phyloP scores from a whole-genome alignment of 1,140 invertebrate genomes.

The Bradysia coprophila region DNA sequence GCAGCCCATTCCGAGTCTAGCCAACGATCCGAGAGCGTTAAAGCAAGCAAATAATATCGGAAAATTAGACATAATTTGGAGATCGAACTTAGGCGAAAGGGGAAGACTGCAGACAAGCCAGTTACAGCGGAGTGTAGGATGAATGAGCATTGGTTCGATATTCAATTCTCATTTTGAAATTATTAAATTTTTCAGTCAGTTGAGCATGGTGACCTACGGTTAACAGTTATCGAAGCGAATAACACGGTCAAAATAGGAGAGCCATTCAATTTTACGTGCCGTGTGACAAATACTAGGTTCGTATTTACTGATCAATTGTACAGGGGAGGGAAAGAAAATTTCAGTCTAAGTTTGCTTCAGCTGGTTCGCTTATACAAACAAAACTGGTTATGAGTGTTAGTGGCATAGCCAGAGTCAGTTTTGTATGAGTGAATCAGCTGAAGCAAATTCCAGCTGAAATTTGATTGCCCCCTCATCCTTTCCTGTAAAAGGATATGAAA shows the following conservation, averaged over 20 bases:
- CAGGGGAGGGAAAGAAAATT: too few relatives aligned
- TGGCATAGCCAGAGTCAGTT: too few relatives aligned
- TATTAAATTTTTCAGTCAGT: slow-evolving; percentile 39
- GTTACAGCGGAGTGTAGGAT: slow-evolving; percentile 63
- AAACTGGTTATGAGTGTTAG: too few relatives aligned
- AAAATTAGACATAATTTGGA: slow-evolving; percentile 95
- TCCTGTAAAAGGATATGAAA: too few relatives aligned
- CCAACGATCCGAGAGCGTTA: slow-evolving; percentile 58
- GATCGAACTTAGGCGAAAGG: slow-evolving; percentile 80
- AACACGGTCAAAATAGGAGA: slow-evolving; percentile 63
- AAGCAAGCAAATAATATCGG: slow-evolving; percentile 69
- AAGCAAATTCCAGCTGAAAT: too few relatives aligned
- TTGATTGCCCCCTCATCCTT: too few relatives aligned
- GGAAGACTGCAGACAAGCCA: slow-evolving; percentile 91
- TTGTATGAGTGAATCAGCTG: too few relatives aligned
- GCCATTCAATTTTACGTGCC: slow-evolving; percentile 62
- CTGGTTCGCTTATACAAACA: too few relatives aligned
- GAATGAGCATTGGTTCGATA: not conserved
- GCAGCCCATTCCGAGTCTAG: slow-evolving; percentile 47
- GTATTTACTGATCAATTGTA: not conserved
- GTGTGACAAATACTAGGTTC: slow-evolving; percentile 58
- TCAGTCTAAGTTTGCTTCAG: too few relatives aligned
- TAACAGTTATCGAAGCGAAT: slow-evolving; percentile 66
- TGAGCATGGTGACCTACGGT: slow-evolving; percentile 70
- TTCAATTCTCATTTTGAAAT: slow-evolving; percentile 5